phyloP scores from a whole-genome alignment of 2,113 vertebrate species.

The Sceloporus undulatus region DNA sequence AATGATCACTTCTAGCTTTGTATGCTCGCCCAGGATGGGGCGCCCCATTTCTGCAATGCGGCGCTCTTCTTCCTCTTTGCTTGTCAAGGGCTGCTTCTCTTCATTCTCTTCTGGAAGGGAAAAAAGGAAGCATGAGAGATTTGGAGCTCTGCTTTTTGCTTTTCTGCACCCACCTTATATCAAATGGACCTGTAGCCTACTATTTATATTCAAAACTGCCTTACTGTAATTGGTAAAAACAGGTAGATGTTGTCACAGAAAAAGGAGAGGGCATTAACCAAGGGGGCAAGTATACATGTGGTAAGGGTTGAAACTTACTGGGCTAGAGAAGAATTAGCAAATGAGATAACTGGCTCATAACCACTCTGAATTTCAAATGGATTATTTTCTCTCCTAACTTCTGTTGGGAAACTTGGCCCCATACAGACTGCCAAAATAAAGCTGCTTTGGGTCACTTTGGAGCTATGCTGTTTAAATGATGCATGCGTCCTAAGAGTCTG shows the following conservation, averaged over 20 bases:
- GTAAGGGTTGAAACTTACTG: background rate
- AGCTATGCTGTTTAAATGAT: too few relatives aligned
- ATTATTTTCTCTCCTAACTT: background rate
- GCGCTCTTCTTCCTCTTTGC: constrained; percentile 91
- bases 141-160: constrained; percentile 34
- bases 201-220: constrained; percentile 26
- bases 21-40: constrained; percentile 89
- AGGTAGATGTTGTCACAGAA: constrained; percentile 48
- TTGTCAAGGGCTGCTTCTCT: constrained; percentile 82
- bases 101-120: constrained; percentile 83
- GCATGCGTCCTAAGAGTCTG: too few relatives aligned
- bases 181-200: background rate
- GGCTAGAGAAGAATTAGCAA: constrained; percentile 8
- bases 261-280: constrained; percentile 23
- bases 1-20: constrained; percentile 90
- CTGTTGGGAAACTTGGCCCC: background rate
- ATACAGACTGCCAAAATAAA: too few relatives aligned
- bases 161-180: constrained; percentile 38
- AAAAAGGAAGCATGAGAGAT: constrained; percentile 26
- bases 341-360: constrained; percentile 13
- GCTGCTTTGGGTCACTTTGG: too few relatives aligned
- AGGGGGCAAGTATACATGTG: constrained; percentile 11
- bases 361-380: accelerated
- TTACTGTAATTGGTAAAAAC: accelerated
- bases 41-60: constrained; percentile 92